Conservation (phyloP, 2,888 invertebrate species). For the Alsophila aescularia region DNA sequence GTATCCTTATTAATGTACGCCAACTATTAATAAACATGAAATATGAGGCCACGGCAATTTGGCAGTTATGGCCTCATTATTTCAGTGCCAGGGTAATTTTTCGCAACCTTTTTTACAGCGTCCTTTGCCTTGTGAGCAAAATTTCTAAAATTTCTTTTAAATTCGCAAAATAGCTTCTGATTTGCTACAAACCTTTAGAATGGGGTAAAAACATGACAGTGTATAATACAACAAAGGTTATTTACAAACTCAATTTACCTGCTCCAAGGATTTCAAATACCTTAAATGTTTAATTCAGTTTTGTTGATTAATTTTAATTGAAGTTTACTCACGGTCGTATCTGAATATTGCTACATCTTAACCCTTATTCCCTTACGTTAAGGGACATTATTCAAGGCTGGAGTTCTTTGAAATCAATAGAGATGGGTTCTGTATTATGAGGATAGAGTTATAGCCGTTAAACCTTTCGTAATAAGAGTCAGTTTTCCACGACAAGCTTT, state of each 20-base stretch:
- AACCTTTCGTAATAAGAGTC: conserved; percentile 1
- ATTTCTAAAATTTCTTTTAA: too few relatives aligned
- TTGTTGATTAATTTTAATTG: conserved; percentile 32
- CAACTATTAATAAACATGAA: too few relatives aligned
- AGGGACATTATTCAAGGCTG: neutral
- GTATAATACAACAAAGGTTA: conserved; percentile 11
- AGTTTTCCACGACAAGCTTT: conserved; percentile 5
- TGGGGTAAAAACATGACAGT: conserved; percentile 1
- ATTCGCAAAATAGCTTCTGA: too few relatives aligned
- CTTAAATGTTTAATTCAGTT: conserved; percentile 30
- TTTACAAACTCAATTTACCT: conserved; percentile 26
- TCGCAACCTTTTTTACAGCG: too few relatives aligned
- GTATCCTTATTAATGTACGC: too few relatives aligned
- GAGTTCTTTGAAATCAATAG: conserved; percentile 14
- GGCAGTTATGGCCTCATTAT: too few relatives aligned
- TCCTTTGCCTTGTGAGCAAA: too few relatives aligned
- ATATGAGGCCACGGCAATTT: too few relatives aligned
- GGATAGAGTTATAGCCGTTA: conserved; percentile 6
- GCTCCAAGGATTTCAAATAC: conserved; percentile 27
- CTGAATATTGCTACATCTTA: neutral
- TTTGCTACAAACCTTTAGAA: neutral
- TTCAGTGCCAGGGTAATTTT: too few relatives aligned
- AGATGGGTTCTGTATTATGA: neutral
- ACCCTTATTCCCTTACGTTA: conserved; percentile 4
- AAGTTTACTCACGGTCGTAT: conserved; percentile 20